phyloP scores from a whole-genome alignment of 1,140 invertebrate species.

The Drosophila nigromelanica region DNA sequence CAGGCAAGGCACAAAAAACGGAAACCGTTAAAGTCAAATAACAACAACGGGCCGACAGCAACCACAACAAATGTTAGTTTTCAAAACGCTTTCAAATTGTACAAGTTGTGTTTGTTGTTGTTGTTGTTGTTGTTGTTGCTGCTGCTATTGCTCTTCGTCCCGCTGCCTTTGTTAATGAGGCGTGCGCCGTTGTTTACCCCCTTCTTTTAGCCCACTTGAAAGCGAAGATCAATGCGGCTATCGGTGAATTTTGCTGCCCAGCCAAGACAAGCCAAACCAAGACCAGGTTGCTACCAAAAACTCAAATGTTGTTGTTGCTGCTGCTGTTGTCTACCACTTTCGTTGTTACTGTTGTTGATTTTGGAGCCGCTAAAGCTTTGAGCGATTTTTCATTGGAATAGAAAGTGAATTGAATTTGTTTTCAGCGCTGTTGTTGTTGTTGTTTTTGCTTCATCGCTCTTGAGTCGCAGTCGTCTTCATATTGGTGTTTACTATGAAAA shows the following conservation, averaged over 20 bases:
- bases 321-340: conserved; percentile 75
- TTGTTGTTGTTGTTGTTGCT: conserved; percentile 47
- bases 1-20: conserved; percentile 70
- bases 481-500: conserved; percentile 57
- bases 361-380: conserved; percentile 70
- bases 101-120: conserved; percentile 47
- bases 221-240: conserved; percentile 69
- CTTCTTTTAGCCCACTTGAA: conserved; percentile 54
- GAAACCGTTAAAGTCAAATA: conserved; percentile 78
- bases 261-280: conserved; percentile 19
- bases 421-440: conserved; percentile 36
- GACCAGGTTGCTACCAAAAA: conserved; percentile 53
- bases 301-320: conserved; percentile 30
- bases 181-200: conserved; percentile 65
- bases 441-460: conserved; percentile 64
- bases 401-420: conserved; percentile 83
- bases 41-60: conserved; percentile 40
- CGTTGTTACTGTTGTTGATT: conserved; percentile 78
- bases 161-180: conserved; percentile 66
- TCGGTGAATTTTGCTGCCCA: conserved; percentile 51
- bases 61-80: conserved; percentile 58
- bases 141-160: conserved; percentile 34
- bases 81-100: conserved; percentile 73
- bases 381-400: conserved; percentile 83
- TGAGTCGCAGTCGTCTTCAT: conserved; percentile 60